Evolutionary conservation across 2,888 invertebrate genomes (phyloP).

Genomic region (Germaria angustata): DNA sequence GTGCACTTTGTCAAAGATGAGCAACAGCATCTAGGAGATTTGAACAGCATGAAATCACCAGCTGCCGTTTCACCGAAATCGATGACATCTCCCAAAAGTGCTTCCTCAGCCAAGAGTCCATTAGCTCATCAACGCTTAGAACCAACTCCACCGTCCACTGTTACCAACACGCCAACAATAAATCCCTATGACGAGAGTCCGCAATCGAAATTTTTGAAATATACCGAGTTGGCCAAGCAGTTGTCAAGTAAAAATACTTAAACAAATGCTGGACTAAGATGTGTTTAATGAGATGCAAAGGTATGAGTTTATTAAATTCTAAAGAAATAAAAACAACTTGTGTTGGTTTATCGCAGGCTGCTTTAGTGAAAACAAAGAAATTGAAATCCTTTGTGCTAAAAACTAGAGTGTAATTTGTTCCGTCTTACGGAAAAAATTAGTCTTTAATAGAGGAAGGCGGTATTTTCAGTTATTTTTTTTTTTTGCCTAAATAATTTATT

Average conservation of each 20-base stretch:
- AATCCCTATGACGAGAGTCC: constrained; percentile 92
- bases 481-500: no score
- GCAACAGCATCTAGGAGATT: constrained; percentile 80
- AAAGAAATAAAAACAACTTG: not conserved
- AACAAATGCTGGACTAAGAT: constrained; percentile 70
- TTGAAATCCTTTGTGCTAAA: no score
- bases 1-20: constrained; percentile 97
- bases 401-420: no score
- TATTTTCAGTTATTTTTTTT: no score
- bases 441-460: no score
- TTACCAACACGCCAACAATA: constrained; percentile 78
- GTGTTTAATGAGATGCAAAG: not conserved
- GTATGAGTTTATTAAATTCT: constrained; percentile 6
- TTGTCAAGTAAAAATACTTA: constrained; percentile 98
- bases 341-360: no score
- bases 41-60: constrained; percentile 64
- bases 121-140: constrained; percentile 60
- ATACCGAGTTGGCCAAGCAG: constrained; percentile 98
- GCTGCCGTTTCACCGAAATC: constrained; percentile 72
- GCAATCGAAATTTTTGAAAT: constrained; percentile 98
- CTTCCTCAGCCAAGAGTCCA: constrained; percentile 72
- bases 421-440: no score
- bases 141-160: constrained; percentile 63
- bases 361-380: not conserved
- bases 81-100: constrained; percentile 72